These are phyloP conservation scores for Notothenia rossii DNA, from an alignment of 2,113 vertebrate species.

Conservation along the genomic window DNA sequence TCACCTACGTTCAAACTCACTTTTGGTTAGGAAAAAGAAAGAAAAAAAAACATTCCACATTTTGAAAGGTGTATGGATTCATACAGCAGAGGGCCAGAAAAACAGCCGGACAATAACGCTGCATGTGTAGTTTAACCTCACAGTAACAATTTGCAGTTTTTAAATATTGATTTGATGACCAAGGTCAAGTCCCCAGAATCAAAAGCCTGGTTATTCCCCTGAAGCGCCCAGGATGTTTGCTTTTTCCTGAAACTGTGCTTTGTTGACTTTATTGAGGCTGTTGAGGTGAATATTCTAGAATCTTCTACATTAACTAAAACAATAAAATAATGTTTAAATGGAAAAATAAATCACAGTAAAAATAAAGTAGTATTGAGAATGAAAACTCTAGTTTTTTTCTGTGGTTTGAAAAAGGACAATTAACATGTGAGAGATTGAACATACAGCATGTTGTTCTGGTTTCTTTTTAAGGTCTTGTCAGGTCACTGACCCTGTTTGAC, in stretches of 20 bases:
- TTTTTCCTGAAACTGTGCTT: not conserved
- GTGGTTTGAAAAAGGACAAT: not conserved
- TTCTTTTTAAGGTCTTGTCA: not conserved
- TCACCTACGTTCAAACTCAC: not conserved
- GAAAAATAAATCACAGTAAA: not conserved
- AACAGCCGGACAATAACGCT: slow-evolving; percentile 3
- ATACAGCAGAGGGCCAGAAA: not conserved
- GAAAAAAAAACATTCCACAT: not conserved
- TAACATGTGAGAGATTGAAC: not conserved
- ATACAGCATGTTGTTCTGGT: not conserved
- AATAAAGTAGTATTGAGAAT: not conserved
- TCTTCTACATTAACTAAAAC: not conserved
- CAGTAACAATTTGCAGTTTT: slow-evolving; percentile 3
- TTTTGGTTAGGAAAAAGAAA: slow-evolving; percentile 2
- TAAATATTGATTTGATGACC: slow-evolving; percentile 9
- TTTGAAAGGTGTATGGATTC: not conserved
- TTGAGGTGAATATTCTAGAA: not conserved
- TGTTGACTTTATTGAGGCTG: not conserved
- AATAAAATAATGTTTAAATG: not conserved
- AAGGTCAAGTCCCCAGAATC: slow-evolving; percentile 19
- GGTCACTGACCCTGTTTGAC: not conserved
- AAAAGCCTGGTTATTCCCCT: slow-evolving; percentile 8
- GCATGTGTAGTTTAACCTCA: not conserved
- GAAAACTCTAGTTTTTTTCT: not conserved
- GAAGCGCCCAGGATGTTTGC: not conserved